A percentile compares a stretch with the other conserved stretches of the same genome.
These are phyloP conservation scores for Neodiprion pinetum DNA, from an alignment of 1,140 invertebrate species.

Conservation along the genomic window DNA sequence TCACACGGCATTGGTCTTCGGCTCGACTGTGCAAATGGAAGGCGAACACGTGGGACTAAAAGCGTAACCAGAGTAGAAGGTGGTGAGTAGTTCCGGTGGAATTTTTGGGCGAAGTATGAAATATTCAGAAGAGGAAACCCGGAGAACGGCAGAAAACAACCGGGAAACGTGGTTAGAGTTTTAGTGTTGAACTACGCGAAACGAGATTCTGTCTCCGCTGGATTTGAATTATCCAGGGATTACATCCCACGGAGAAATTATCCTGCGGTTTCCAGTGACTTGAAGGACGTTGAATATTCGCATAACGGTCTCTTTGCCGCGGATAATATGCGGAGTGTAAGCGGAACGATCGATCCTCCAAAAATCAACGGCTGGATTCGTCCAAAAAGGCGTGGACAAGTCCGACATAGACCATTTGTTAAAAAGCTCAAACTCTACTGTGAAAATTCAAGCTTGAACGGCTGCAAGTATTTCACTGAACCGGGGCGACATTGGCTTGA, in stretches of 20 bases:
- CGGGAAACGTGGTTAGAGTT: not conserved
- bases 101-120: not conserved
- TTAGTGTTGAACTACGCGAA: not conserved
- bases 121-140: not conserved
- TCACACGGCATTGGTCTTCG: not conserved
- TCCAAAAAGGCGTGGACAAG: not conserved
- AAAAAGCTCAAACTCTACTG: slow-evolving; percentile 33
- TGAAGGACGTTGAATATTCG: no score
- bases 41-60: not conserved
- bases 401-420: not conserved
- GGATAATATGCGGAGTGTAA: not conserved
- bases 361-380: not conserved
- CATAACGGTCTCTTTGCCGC: no score
- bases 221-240: no score
- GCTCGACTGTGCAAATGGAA: not conserved
- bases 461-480: slow-evolving; percentile 32
- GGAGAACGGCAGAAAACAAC: no score
- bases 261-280: no score
- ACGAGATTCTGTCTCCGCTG: no score
- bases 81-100: not conserved
- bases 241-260: not conserved
- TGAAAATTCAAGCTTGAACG: slow-evolving; percentile 28
- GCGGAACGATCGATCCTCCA: not conserved
- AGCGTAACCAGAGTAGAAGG: not conserved
- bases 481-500: slow-evolving; percentile 25